Conservation (phyloP, 2,797 vertebrate genomes). For the Lepilemur septentrionalis region DNA sequence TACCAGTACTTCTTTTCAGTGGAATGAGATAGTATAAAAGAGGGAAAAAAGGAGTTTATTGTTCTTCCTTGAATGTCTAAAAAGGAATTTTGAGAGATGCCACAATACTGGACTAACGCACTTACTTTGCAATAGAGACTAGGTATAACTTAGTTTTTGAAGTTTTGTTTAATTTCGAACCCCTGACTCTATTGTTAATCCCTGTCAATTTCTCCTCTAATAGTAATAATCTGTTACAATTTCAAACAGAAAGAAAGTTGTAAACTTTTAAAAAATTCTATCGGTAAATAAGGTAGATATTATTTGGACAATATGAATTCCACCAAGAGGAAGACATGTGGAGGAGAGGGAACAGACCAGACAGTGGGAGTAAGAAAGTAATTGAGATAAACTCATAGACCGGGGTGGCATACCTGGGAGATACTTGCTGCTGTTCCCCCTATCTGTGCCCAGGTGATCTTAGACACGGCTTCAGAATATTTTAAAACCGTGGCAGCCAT, state of each 20-base stretch:
- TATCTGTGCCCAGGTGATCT: not conserved
- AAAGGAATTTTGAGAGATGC: not conserved
- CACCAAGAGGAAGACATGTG: not conserved
- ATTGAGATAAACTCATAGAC: not conserved
- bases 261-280: not conserved
- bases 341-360: not conserved
- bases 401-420: no score
- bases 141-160: not conserved
- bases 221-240: not conserved
- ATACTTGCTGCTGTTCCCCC: not conserved
- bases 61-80: not conserved
- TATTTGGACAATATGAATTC: not conserved
- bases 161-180: constrained; percentile 5
- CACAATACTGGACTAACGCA: not conserved
- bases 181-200: not conserved
- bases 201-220: not conserved
- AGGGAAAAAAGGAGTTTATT: not conserved
- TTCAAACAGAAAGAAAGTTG: not conserved
- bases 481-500: not conserved
- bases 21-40: not conserved
- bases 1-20: not conserved
- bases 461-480: not conserved
- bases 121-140: not conserved
- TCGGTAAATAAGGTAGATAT: not conserved
- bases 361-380: rapidly evolving